phyloP scores from a whole-genome alignment of 2,113 vertebrate species.

The Oncorhynchus mykiss region DNA sequence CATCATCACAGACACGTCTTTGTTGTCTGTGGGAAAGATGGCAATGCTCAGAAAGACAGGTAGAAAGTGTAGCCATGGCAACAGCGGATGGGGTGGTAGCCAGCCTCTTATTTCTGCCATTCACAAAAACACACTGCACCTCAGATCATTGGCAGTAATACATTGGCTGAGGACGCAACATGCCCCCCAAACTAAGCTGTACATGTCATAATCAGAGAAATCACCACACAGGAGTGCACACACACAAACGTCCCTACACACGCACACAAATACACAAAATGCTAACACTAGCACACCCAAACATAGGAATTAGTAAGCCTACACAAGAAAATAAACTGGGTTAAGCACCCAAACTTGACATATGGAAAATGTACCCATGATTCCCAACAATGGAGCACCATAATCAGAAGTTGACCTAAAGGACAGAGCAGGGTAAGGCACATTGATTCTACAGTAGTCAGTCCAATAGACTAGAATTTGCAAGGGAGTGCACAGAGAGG shows the following conservation, averaged over 20 bases:
- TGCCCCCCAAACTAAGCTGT: background rate
- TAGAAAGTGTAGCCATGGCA: background rate
- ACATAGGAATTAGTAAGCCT: background rate
- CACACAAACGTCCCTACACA: too few relatives aligned
- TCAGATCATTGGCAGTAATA: background rate
- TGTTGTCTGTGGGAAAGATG: conserved; percentile 80
- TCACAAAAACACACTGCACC: background rate
- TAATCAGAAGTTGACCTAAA: conserved; percentile 27
- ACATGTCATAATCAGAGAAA: background rate
- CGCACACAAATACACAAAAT: background rate
- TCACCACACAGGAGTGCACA: background rate
- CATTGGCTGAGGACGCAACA: background rate
- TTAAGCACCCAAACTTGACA: conserved; percentile 7
- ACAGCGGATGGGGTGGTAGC: background rate
- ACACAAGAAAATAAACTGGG: background rate
- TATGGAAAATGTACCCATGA: background rate
- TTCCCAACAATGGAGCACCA: background rate
- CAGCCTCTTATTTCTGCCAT: background rate
- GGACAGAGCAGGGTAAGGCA: conserved; percentile 16
- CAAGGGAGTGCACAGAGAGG: too few relatives aligned
- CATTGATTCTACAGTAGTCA: background rate
- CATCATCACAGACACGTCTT: conserved; percentile 97
- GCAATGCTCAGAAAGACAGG: conserved; percentile 4
- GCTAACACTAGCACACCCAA: background rate
- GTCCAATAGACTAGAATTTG: background rate